Conservation (phyloP, 2,113 vertebrate species). For the Trematomus loennbergii region DNA sequence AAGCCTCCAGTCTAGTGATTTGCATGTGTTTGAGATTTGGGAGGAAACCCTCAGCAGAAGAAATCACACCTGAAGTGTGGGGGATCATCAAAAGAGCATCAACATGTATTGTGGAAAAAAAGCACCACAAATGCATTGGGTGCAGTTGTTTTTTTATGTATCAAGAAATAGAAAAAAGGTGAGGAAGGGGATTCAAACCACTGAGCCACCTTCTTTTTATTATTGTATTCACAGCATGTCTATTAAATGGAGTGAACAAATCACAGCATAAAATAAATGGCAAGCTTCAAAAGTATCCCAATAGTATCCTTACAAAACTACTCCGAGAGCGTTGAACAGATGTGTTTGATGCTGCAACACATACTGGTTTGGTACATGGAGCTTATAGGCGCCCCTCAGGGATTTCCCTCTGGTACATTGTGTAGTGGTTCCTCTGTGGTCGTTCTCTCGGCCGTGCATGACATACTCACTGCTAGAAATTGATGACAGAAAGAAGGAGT, state of each 20-base stretch:
- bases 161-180: background rate
- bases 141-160: background rate
- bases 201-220: background rate
- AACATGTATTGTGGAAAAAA: background rate
- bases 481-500: conserved; percentile 17
- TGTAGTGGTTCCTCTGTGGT: conserved; percentile 8
- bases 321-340: background rate
- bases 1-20: conserved; percentile 27
- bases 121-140: background rate
- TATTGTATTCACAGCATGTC: background rate
- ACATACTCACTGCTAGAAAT: background rate
- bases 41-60: background rate
- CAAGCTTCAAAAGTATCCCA: background rate
- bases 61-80: conserved; percentile 7
- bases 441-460: background rate
- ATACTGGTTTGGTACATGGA: background rate
- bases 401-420: conserved; percentile 1
- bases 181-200: background rate
- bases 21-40: conserved; percentile 24
- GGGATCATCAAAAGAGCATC: too few relatives aligned
- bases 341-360: background rate
- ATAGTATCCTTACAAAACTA: background rate
- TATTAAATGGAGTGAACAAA: background rate
- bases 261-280: background rate
- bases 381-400: conserved; percentile 6